Percentiles rank a stretch among this genome's conserved stretches.
These are phyloP conservation scores for Netelia melanura DNA, from an alignment of 2,888 invertebrate genomes.

Conservation along the genomic window DNA sequence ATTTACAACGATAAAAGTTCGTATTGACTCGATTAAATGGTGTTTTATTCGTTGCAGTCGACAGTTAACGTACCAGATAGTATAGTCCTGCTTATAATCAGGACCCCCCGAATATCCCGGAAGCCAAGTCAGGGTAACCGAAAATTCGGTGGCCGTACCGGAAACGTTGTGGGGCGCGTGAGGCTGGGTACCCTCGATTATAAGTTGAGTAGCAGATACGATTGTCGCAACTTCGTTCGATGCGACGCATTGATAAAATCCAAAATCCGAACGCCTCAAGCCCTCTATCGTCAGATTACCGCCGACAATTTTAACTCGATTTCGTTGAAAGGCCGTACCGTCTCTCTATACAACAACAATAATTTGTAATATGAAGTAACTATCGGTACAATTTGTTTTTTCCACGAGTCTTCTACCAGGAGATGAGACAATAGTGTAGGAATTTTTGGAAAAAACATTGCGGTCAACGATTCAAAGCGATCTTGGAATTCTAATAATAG, in stretches of 20 bases:
- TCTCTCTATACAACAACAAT: slow-evolving; percentile 75
- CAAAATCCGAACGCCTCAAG: slow-evolving; percentile 95
- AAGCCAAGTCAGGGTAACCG: slow-evolving; percentile 96
- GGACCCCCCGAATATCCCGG: slow-evolving; percentile 98
- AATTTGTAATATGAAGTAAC: neutral
- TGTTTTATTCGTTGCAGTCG: neutral
- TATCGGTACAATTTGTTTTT: neutral
- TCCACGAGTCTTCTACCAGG: neutral
- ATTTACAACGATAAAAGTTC: neutral
- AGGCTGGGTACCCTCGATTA: slow-evolving; percentile 97
- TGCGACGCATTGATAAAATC: slow-evolving; percentile 97
- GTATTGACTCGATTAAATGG: neutral
- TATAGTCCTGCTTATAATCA: slow-evolving; percentile 97
- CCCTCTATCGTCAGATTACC: slow-evolving; percentile 97
- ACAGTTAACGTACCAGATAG: slow-evolving; percentile 90
- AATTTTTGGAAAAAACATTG: no score
- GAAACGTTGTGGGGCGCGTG: slow-evolving; percentile 98
- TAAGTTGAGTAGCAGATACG: slow-evolving; percentile 94
- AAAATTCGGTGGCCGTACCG: slow-evolving; percentile 95
- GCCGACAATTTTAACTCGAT: slow-evolving; percentile 91
- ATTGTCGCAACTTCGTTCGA: slow-evolving; percentile 98
- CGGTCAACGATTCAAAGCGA: no score
- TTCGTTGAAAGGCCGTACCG: slow-evolving; percentile 91
- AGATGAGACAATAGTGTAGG: neutral
- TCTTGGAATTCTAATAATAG: no score